These are phyloP conservation scores for Mayetiola destructor DNA, from an alignment of 2,888 invertebrate species.

Conservation along the genomic window DNA sequence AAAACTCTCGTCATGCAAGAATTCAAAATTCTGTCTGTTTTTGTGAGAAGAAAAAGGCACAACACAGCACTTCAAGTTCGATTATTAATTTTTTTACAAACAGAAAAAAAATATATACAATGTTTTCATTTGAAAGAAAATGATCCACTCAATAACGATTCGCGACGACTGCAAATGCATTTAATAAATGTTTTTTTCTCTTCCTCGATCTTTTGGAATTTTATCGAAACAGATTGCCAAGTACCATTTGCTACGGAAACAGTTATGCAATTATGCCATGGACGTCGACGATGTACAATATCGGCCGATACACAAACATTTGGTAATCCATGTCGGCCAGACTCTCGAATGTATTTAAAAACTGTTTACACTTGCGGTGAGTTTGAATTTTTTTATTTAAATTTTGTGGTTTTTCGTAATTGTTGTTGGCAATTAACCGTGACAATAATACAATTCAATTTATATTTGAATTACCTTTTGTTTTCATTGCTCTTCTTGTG, in stretches of 20 bases:
- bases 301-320: slow-evolving; percentile 75
- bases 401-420: neutral
- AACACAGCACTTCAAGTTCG: too few species aligned
- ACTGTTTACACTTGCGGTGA: slow-evolving; percentile 80
- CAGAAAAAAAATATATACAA: too few species aligned
- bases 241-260: slow-evolving; percentile 80
- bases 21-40: too few species aligned
- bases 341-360: slow-evolving; percentile 73
- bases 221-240: slow-evolving; percentile 64
- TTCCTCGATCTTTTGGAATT: slow-evolving; percentile 25
- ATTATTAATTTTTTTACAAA: too few species aligned
- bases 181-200: slow-evolving; percentile 2
- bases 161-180: too few species aligned
- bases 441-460: neutral
- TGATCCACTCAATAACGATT: too few species aligned
- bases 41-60: too few species aligned
- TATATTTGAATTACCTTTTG: neutral
- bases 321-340: slow-evolving; percentile 65
- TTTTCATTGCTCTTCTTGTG: neutral
- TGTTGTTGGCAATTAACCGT: neutral
- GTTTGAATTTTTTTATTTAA: slow-evolving; percentile 27
- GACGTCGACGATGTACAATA: slow-evolving; percentile 65
- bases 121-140: too few species aligned
- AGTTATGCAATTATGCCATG: slow-evolving; percentile 76
- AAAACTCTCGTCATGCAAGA: too few species aligned